Evolutionary conservation across 2,797 vertebrate genomes (phyloP), one percentile per base, ranked within the genome.

Genomic region (Hybognathus amarus): DNA sequence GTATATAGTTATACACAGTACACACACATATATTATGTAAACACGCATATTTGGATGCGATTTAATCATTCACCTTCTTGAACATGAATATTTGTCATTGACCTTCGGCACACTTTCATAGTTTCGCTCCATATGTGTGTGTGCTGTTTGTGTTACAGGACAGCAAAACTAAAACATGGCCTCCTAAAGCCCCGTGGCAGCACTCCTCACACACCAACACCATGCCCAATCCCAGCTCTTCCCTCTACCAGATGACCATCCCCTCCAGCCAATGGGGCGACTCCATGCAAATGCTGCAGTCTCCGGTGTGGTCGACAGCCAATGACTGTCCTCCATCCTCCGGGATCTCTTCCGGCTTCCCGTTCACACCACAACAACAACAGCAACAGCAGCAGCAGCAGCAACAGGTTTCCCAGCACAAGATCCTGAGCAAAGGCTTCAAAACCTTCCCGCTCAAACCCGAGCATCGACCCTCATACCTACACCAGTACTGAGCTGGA

Each of bases 91-190:
- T 27, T 3, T 66, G 67, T 24, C 11, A 42, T 17, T 1, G 4
- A 2, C 11, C 4, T 69, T 11, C 36, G 12, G 8, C 36, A 18
- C 30, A 20, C 63, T 66, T 18, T 8, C 3, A 10, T 42, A 13
- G 22, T 73, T 63, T 15, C 30, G 13, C 24, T 63, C 24, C 2
- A 17, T 42, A 0, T 7, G 8, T 63, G 22, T 63, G 12, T 30
- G 18, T 67, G 24, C 15, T 40, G 20, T 64, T n/a, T 61, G 30
- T 42, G 12, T 8, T 40, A 74, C 94, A 99, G 98, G 98, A 99
- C 83, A 98, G 96, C 89, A 99, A 99, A 95, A 99, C 97, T 90
- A 99, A 99, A 95, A 99, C 98, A 0, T 99, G 98, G 98, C 98
- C 98, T 27, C 98, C 98, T 2, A 99, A 99, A 93, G 98, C 98